phyloP scores from a whole-genome alignment of 2,888 invertebrate genomes.

The Corbicula japonica region DNA sequence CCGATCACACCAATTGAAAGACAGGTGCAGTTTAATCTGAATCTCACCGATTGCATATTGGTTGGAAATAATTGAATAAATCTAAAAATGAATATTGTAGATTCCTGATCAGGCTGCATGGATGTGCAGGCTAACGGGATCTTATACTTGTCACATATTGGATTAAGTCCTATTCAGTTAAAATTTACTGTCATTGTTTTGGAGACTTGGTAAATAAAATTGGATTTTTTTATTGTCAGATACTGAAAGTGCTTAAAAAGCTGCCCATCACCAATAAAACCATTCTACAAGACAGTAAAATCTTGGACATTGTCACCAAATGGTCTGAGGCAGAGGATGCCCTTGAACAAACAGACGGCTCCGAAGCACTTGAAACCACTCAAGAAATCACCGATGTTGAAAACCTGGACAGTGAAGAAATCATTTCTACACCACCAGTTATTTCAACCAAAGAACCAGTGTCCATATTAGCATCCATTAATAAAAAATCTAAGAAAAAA shows the following conservation, averaged over 20 bases:
- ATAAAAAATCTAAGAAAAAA: slow-evolving; percentile 72
- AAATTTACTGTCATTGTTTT: too few species aligned
- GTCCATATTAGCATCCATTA: slow-evolving; percentile 73
- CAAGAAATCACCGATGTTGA: slow-evolving; percentile 52
- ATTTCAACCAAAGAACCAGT: slow-evolving; percentile 70
- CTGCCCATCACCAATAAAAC: slow-evolving; percentile 97
- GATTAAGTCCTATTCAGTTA: too few species aligned
- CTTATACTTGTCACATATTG: too few species aligned
- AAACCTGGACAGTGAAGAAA: slow-evolving; percentile 62
- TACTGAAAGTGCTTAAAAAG: slow-evolving; percentile 92
- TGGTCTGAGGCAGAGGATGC: slow-evolving; percentile 89
- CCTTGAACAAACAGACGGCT: slow-evolving; percentile 24
- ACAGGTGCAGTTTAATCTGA: too few species aligned
- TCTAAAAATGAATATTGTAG: too few species aligned
- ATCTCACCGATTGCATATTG: too few species aligned
- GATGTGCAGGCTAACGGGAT: too few species aligned
- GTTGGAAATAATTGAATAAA: too few species aligned
- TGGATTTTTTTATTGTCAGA: slow-evolving; percentile 87
- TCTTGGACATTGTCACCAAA: slow-evolving; percentile 93
- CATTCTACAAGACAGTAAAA: slow-evolving; percentile 96
- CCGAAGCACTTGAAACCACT: slow-evolving; percentile 28
- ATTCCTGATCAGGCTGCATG: too few species aligned
- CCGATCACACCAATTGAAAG: too few species aligned
- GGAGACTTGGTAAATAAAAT: too few species aligned
- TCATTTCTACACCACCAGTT: slow-evolving; percentile 51